phyloP scores from a whole-genome alignment of 2,888 invertebrate species.

The Heliconius hortense region DNA sequence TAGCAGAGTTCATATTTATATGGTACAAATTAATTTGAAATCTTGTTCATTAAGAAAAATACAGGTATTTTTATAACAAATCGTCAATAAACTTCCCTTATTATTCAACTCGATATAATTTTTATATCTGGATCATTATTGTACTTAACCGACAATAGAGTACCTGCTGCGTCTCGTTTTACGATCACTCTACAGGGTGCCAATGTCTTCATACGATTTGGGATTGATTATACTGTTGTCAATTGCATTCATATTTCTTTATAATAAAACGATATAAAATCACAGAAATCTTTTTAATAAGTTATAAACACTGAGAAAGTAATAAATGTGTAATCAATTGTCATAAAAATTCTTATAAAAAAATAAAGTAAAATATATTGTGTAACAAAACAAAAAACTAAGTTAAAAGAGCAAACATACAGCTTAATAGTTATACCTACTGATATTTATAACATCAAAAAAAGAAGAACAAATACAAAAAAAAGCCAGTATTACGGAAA shows the following conservation, averaged over 20 bases:
- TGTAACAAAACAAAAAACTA: neutral
- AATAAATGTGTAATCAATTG: neutral
- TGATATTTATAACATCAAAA: neutral
- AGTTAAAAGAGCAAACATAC: neutral
- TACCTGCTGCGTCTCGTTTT: slow-evolving; percentile 66
- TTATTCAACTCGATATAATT: slow-evolving; percentile 14
- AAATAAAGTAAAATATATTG: neutral
- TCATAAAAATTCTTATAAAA: neutral
- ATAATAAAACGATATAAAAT: slow-evolving; percentile 5
- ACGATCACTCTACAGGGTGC: slow-evolving; percentile 62
- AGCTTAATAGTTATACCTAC: neutral
- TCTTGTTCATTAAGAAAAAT: neutral
- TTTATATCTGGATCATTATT: slow-evolving; percentile 34
- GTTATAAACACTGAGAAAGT: neutral
- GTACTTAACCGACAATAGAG: slow-evolving; percentile 34
- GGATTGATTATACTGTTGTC: slow-evolving; percentile 40
- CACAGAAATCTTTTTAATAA: slow-evolving; percentile 1
- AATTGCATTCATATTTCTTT: slow-evolving; percentile 17
- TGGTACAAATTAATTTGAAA: too few species aligned
- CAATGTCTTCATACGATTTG: slow-evolving; percentile 69
- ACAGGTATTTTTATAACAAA: slow-evolving; percentile 4
- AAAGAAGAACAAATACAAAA: slow-evolving; percentile 21
- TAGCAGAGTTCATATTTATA: too few species aligned
- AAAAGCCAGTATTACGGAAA: slow-evolving; percentile 43
- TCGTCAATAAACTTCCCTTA: slow-evolving; percentile 7